Conservation (phyloP, 2,797 vertebrate species). For the Adelosebastes latens region DNA sequence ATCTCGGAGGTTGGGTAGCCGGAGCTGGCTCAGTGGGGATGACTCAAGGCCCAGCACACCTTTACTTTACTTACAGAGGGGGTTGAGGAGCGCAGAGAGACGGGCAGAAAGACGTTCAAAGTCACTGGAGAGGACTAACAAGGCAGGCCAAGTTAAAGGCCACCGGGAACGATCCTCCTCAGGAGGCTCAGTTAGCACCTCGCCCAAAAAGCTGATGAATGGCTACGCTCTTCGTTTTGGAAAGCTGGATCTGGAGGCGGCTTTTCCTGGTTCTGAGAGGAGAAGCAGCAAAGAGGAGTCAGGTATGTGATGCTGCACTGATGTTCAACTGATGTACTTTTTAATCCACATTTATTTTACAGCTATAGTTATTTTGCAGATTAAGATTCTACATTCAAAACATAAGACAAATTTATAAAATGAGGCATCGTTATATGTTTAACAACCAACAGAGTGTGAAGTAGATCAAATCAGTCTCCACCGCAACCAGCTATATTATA, state of each 20-base stretch:
- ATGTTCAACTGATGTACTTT: background rate
- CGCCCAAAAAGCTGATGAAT: slow-evolving; percentile 82
- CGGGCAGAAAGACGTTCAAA: slow-evolving; percentile 82
- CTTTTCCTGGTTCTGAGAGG: slow-evolving; percentile 70
- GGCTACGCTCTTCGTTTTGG: slow-evolving; percentile 80
- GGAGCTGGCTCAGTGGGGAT: slow-evolving; percentile 73
- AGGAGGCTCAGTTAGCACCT: slow-evolving; percentile 71
- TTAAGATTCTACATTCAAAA: background rate
- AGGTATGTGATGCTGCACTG: slow-evolving; percentile 70
- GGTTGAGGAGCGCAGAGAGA: slow-evolving; percentile 65
- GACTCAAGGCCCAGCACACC: slow-evolving; percentile 73
- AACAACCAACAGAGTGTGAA: too few relatives aligned
- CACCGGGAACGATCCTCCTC: slow-evolving; percentile 80
- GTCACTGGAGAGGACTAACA: slow-evolving; percentile 85
- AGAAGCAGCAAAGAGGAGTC: slow-evolving; percentile 80
- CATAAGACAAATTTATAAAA: too few relatives aligned
- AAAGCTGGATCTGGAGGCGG: slow-evolving; percentile 78
- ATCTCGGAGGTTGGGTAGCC: slow-evolving; percentile 64
- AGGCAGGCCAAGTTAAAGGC: slow-evolving; percentile 77
- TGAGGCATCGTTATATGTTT: too few relatives aligned
- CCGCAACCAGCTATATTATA: too few relatives aligned
- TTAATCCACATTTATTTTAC: background rate
- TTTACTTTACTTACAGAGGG: slow-evolving; percentile 74
- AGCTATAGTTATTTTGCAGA: background rate
- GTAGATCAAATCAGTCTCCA: too few relatives aligned